Conservation (phyloP, 2,888 invertebrate species). For the Tipula confusa region DNA sequence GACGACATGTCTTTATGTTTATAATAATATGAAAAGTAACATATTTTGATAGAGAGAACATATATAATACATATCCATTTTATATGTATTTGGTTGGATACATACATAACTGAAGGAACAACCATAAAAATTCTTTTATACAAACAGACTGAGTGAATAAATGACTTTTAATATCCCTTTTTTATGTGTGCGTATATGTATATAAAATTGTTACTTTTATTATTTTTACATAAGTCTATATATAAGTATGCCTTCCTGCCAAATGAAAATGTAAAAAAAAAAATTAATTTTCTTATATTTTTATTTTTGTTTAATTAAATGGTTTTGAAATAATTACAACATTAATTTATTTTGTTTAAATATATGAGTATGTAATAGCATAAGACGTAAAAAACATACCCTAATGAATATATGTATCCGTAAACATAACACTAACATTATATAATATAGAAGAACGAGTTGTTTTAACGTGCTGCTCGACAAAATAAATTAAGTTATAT, state of each 20-base stretch:
- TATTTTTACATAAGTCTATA: background rate
- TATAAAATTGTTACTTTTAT: background rate
- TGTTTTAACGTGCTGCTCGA: background rate
- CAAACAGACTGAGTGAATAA: background rate
- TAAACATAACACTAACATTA: background rate
- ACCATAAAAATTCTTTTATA: slow-evolving; percentile 12
- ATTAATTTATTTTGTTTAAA: background rate
- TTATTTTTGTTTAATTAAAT: background rate
- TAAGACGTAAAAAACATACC: background rate
- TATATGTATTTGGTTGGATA: background rate
- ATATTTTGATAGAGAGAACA: background rate
- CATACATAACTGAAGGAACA: background rate
- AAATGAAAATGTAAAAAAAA: background rate
- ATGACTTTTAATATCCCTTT: background rate
- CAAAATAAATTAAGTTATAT: background rate
- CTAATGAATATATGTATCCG: slow-evolving; percentile 5
- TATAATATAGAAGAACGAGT: background rate
- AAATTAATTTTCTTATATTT: background rate
- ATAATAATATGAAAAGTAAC: slow-evolving; percentile 12
- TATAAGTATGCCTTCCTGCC: background rate
- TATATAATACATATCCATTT: background rate
- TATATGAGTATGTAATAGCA: background rate
- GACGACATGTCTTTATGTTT: slow-evolving; percentile 20
- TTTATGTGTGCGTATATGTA: background rate
- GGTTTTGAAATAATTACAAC: slow-evolving; percentile 12